A percentile compares a stretch with the other conserved stretches of the same genome.
phyloP scores from a whole-genome alignment of 1,140 invertebrate genomes.

The Drosophila santomea region DNA sequence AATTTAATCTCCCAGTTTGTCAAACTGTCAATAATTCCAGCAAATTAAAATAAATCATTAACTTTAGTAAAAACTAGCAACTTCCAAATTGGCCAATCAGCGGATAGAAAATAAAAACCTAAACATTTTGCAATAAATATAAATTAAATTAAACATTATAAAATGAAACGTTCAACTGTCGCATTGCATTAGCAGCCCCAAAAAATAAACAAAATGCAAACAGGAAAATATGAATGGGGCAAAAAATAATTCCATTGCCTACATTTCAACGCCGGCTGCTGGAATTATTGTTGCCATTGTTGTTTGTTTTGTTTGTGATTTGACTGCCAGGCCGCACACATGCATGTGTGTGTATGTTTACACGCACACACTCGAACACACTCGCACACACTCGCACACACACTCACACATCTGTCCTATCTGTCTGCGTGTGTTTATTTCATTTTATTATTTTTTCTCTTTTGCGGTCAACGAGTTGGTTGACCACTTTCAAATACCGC shows the following conservation, averaged over 20 bases:
- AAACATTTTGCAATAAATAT: conserved; percentile 48
- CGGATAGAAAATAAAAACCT: conserved; percentile 13
- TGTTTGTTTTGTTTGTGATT: conserved; percentile 80
- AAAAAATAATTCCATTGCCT: conserved; percentile 68
- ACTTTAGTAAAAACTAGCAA: conserved; percentile 18
- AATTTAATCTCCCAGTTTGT: conserved; percentile 3
- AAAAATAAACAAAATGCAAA: conserved; percentile 18
- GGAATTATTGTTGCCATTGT: conserved; percentile 38
- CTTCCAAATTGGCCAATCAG: conserved; percentile 51
- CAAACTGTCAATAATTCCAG: conserved; percentile 17
- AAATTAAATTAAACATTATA: conserved; percentile 72
- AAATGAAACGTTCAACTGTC: conserved; percentile 53
- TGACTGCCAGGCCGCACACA: conserved; percentile 56
- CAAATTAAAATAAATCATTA: conserved; percentile 49
- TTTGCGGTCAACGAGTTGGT: conserved; percentile 81
- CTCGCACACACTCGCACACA: background rate
- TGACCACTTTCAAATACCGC: conserved; percentile 81
- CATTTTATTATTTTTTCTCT: conserved; percentile 82
- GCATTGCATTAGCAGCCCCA: conserved; percentile 39
- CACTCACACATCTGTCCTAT: conserved; percentile 30
- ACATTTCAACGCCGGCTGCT: conserved; percentile 66
- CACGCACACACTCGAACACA: background rate
- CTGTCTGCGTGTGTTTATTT: conserved; percentile 73
- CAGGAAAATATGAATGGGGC: conserved; percentile 4
- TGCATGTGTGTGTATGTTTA: conserved; percentile 2